Percentiles rank a stretch among this genome's conserved stretches.
These are phyloP conservation scores for Parascotia fuliginaria DNA, from an alignment of 2,888 invertebrate species.

Conservation along the genomic window DNA sequence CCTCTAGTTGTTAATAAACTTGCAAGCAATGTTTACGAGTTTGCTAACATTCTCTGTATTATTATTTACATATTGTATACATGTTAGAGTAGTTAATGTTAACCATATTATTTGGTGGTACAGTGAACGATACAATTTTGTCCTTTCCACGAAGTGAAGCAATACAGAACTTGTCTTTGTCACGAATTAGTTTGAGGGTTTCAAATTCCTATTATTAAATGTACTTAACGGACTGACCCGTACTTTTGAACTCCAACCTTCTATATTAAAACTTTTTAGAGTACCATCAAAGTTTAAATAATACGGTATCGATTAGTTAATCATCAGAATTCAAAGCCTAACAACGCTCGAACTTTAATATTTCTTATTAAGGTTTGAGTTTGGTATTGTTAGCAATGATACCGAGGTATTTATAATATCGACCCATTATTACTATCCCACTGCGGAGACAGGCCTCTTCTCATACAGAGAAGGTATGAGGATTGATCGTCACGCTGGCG, in stretches of 20 bases:
- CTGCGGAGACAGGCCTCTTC: no score
- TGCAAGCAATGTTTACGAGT: no score
- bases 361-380: not conserved
- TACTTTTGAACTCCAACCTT: not conserved
- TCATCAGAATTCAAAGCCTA: not conserved
- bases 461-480: no score
- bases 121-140: not conserved
- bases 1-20: no score
- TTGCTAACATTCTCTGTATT: no score
- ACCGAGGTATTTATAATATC: no score
- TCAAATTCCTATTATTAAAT: not conserved
- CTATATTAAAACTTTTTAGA: not conserved
- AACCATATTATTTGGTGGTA: not conserved
- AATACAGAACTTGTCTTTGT: constrained; percentile 9
- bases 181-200: not conserved
- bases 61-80: no score
- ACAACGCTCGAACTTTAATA: not conserved
- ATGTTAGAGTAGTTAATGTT: not conserved
- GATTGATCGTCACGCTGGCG: no score
- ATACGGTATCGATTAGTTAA: not conserved
- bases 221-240: not conserved
- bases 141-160: not conserved
- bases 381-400: no score
- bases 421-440: no score
- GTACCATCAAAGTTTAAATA: not conserved